Percentiles rank a stretch among this genome's conserved stretches.
phyloP scores from a whole-genome alignment of 1,140 invertebrate species.

The Drosophila rhopaloa region DNA sequence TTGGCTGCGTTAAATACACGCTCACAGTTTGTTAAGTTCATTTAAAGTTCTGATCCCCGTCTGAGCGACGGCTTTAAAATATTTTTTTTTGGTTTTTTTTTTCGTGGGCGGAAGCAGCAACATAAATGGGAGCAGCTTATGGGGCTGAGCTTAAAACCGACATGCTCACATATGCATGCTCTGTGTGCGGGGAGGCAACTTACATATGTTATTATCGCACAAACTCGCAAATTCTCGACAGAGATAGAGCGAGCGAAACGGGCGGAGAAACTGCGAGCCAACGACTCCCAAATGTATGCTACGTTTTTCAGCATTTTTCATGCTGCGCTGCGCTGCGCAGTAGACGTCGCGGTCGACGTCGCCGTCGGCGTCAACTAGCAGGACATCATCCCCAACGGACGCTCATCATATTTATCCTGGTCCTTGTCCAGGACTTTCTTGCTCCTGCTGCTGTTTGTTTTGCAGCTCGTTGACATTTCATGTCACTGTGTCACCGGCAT shows the following conservation, averaged over 20 bases:
- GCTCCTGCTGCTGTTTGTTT: conserved; percentile 61
- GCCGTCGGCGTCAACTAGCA: conserved; percentile 26
- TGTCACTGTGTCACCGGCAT: conserved; percentile 79
- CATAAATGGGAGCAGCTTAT: conserved; percentile 58
- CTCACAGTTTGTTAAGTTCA: conserved; percentile 66
- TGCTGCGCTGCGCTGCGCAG: conserved; percentile 34
- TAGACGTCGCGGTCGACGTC: not conserved
- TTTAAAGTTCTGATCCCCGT: conserved; percentile 72
- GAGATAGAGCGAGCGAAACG: conserved; percentile 29
- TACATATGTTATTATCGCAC: conserved; percentile 82
- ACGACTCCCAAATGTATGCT: conserved; percentile 79
- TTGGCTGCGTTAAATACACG: conserved; percentile 55
- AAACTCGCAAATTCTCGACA: conserved; percentile 79
- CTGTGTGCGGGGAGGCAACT: conserved; percentile 56
- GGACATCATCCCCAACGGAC: conserved; percentile 62
- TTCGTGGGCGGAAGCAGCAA: conserved; percentile 16
- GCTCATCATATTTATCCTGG: conserved; percentile 71
- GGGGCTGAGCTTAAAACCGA: conserved; percentile 70
- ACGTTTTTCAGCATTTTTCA: conserved; percentile 71
- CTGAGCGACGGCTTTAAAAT: conserved; percentile 69
- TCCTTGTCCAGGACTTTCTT: conserved; percentile 42
- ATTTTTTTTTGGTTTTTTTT: not conserved
- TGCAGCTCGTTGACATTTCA: conserved; percentile 80
- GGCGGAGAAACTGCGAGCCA: conserved; percentile 25
- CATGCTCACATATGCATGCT: conserved; percentile 42